Conservation (phyloP, 2,888 invertebrate species). For the Epinotia ramella region DNA sequence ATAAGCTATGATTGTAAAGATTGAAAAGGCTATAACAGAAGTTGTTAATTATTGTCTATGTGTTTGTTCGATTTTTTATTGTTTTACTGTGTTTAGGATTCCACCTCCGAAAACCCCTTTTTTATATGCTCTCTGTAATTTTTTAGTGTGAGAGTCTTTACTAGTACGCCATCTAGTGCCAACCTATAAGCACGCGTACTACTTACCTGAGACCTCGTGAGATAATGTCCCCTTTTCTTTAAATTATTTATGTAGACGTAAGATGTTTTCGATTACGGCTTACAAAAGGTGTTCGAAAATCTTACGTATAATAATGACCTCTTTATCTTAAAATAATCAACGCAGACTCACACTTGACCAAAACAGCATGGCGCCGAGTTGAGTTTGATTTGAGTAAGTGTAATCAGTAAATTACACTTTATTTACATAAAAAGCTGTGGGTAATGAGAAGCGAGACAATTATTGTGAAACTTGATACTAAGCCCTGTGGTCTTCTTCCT, state of each 20-base stretch:
- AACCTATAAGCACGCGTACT: too few species aligned
- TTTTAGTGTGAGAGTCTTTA: too few species aligned
- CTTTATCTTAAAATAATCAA: too few species aligned
- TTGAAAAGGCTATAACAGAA: slow-evolving; percentile 53
- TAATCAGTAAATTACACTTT: too few species aligned
- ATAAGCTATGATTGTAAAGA: slow-evolving; percentile 64
- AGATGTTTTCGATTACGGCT: too few species aligned
- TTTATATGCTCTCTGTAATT: not conserved
- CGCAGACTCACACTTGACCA: not conserved
- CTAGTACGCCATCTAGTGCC: too few species aligned
- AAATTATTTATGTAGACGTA: too few species aligned
- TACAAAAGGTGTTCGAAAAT: too few species aligned
- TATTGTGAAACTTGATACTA: not conserved
- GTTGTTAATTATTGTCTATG: slow-evolving; percentile 57
- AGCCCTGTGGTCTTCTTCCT: too few species aligned
- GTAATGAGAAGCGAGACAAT: not conserved
- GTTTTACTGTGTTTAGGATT: slow-evolving; percentile 35
- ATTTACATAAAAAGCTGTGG: not conserved
- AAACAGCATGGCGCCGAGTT: slow-evolving; percentile 28
- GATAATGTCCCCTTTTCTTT: too few species aligned
- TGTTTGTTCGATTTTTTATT: slow-evolving; percentile 43
- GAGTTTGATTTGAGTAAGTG: slow-evolving; percentile 19
- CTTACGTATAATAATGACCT: too few species aligned
- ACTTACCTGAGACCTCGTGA: too few species aligned
- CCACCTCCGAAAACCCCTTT: not conserved